Conservation (phyloP, 1,140 invertebrate species). For the Drepana arcuata region DNA sequence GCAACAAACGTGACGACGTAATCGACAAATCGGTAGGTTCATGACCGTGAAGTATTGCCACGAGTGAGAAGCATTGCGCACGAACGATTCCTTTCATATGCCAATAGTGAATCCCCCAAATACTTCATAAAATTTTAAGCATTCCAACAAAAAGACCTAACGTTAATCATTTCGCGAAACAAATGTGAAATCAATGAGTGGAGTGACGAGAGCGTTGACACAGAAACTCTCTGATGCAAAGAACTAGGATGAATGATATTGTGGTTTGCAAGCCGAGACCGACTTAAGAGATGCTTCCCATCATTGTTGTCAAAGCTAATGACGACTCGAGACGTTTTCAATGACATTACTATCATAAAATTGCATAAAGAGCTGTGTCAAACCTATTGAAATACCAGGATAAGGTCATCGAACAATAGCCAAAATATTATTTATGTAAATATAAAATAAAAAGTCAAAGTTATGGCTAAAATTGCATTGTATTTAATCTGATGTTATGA, state of each 20-base stretch:
- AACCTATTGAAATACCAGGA: no score
- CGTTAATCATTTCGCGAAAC: not conserved
- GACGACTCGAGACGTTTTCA: not conserved
- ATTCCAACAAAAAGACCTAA: not conserved
- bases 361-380: no score
- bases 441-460: no score
- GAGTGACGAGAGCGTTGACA: conserved; percentile 14
- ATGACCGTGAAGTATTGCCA: conserved; percentile 34
- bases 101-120: no score
- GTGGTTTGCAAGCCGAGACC: conserved; percentile 17
- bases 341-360: no score
- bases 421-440: no score
- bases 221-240: conserved; percentile 18
- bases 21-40: conserved; percentile 36
- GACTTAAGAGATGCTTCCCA: conserved; percentile 29
- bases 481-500: no score
- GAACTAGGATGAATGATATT: conserved; percentile 24
- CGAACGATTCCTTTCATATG: conserved; percentile 21
- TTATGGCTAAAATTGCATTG: no score
- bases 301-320: no score
- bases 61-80: conserved; percentile 23
- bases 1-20: conserved; percentile 32
- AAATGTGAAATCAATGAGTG: conserved; percentile 13
- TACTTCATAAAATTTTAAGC: no score
- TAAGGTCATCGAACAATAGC: no score